phyloP scores from a whole-genome alignment of 2,113 vertebrate genomes.

The Cheirogaleus medius region DNA sequence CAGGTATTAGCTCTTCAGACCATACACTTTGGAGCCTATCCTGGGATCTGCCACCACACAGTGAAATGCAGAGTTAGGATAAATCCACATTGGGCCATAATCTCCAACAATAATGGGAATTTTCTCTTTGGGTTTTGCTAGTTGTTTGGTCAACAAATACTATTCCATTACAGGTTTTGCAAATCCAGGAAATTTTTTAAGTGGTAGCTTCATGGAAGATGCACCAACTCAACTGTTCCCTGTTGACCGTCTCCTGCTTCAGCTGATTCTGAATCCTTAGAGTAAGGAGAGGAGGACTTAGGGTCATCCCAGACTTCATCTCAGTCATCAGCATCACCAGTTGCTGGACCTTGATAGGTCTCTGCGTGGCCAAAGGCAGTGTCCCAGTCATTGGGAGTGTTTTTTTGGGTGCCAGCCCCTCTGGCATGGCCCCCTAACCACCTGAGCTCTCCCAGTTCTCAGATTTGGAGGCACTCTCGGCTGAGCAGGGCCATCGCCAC shows the following conservation, averaged over 20 bases:
- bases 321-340: conserved; percentile 96
- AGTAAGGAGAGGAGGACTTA: conserved; percentile 89
- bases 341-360: conserved; percentile 93
- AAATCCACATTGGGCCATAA: too few relatives aligned
- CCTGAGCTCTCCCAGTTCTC: conserved; percentile 88
- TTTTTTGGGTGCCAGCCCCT: conserved; percentile 89
- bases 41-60: too few relatives aligned
- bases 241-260: conserved; percentile 87
- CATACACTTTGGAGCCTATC: conserved; percentile 91
- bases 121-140: conserved; percentile 93
- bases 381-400: conserved; percentile 89
- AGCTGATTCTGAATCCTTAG: conserved; percentile 89
- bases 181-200: conserved; percentile 98
- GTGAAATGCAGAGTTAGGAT: too few relatives aligned
- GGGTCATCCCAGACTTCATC: conserved; percentile 98
- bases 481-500: conserved; percentile 93
- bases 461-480: conserved; percentile 87
- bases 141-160: conserved; percentile 94
- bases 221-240: conserved; percentile 86
- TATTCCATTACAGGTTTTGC: conserved; percentile 96
- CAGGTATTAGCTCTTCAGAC: conserved; percentile 96
- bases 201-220: conserved; percentile 96
- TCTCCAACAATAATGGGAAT: conserved; percentile 91
- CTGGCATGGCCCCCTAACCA: conserved; percentile 90
- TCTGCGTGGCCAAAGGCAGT: conserved; percentile 92